Evolutionary conservation across 2,113 vertebrate species (phyloP).

Genomic region (Pseudorectes ferrugineus): DNA sequence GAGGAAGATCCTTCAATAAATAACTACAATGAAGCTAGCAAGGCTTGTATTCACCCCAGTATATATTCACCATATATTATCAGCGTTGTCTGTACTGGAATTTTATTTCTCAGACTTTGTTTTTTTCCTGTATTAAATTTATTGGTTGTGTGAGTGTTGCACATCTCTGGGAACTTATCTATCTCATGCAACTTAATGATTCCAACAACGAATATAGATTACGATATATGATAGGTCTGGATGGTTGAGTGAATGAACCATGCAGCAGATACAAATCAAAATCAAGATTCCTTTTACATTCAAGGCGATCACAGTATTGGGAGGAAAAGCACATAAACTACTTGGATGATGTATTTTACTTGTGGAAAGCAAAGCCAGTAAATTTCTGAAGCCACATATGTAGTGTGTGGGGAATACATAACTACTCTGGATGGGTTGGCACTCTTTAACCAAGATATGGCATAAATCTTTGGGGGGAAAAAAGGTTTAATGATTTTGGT

Average conservation of each 20-base stretch:
- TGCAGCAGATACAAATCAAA: conserved; percentile 1
- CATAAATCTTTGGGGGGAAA: rapidly evolving
- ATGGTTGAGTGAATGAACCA: background rate
- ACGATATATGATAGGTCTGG: background rate
- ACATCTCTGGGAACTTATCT: background rate
- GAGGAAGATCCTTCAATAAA: background rate
- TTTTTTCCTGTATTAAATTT: background rate
- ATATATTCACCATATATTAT: background rate
- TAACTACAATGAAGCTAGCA: background rate
- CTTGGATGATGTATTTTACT: background rate
- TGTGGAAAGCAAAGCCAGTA: background rate
- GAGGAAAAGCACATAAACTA: background rate
- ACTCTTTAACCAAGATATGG: background rate
- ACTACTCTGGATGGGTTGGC: background rate
- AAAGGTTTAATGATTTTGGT: background rate
- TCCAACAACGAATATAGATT: background rate
- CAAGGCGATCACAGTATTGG: background rate
- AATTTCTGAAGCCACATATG: background rate
- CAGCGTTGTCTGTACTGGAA: background rate
- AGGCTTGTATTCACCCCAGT: background rate
- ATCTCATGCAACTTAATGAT: background rate
- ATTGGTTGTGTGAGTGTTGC: background rate
- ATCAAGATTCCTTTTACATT: conserved; percentile 29
- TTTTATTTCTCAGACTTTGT: background rate
- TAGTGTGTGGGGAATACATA: background rate